Percentiles rank a stretch among this genome's conserved stretches.
phyloP scores from a whole-genome alignment of 64 coral and sea anemone species.

The Anthopleura sola region DNA sequence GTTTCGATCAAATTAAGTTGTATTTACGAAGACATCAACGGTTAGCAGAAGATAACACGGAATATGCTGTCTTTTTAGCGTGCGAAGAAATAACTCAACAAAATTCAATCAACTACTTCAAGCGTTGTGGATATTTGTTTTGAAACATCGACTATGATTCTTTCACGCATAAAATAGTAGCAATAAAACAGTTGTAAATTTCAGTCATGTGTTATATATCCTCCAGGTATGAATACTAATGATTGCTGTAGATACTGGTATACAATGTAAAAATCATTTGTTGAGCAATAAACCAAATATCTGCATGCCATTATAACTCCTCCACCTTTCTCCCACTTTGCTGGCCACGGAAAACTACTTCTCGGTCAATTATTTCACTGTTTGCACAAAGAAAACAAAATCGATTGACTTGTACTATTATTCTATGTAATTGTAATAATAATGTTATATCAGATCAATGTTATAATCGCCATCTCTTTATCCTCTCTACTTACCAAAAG shows the following conservation, averaged over 20 bases:
- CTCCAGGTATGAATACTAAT: conserved; percentile 1
- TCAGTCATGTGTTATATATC: not conserved
- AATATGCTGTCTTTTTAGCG: conserved; percentile 11
- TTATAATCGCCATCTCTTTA: not conserved
- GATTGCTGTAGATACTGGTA: not conserved
- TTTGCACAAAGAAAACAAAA: no score
- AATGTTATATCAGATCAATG: no score
- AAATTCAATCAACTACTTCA: conserved; percentile 15
- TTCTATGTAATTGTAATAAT: not conserved
- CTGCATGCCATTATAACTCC: conserved; percentile 4
- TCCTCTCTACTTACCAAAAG: not conserved
- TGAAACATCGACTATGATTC: not conserved
- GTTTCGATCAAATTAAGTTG: conserved; percentile 38
- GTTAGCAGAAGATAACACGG: conserved; percentile 31
- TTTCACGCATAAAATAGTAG: no score
- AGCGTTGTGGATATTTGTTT: conserved; percentile 37
- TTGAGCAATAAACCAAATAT: conserved; percentile 8
- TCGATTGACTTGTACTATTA: no score
- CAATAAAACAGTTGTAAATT: no score
- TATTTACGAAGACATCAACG: conserved; percentile 14
- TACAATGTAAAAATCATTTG: not conserved
- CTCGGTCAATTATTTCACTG: not conserved
- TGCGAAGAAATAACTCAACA: conserved; percentile 22
- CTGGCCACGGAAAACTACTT: not conserved
- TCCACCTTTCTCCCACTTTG: not conserved